Evolutionary conservation across 2,888 invertebrate species (phyloP), one percentile per base, ranked within the genome.

Genomic region (Morpho deidamia): DNA sequence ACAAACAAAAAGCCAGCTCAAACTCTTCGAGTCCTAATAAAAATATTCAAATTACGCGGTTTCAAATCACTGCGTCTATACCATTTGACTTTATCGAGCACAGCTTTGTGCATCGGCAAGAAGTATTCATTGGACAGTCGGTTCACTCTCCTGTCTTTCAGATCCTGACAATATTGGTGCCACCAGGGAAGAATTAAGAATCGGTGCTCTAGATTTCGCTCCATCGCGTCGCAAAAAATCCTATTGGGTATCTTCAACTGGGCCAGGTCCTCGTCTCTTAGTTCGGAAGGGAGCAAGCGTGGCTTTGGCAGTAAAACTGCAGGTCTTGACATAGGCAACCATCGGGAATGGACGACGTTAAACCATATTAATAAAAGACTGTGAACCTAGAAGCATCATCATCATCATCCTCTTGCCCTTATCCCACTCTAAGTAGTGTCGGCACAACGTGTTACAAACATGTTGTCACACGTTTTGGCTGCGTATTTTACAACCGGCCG

Each of bases 171-270:
- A 48, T 74, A 72, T 8, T 70, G 51, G 41, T 72, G 74, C 83
- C 82, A 83, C 80, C 80, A 83, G 0, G 83, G 82, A 4, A 78
- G 55, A 0, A 72, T 62, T 7, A 72, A 40, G 14, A 69, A 71
- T 0, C 64, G 59, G 0, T 64, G 55, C 2, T 67, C 59, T 0
- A 71, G 61, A 0, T 55, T 39, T 0, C 69, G 57, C 1, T 65
- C 45, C 66, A 72, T 71, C 11, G 70, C 55, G 0, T 60, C 12
- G 52, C 82, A 83, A 46, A 78, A 79, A 1, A 66, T 66, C 4
- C 59, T 57, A 45, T 74, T 78, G 0, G 78, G 72, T 32, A 78
- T 56, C 14, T 61, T 65, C 4, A 71, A 48, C 7, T 63, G 51
- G 4, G 61, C 33, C 0, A 61, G 38, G 1, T 54, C 46, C 0